Conservation (phyloP, 2,888 invertebrate species). For the Erebia epiphron region DNA sequence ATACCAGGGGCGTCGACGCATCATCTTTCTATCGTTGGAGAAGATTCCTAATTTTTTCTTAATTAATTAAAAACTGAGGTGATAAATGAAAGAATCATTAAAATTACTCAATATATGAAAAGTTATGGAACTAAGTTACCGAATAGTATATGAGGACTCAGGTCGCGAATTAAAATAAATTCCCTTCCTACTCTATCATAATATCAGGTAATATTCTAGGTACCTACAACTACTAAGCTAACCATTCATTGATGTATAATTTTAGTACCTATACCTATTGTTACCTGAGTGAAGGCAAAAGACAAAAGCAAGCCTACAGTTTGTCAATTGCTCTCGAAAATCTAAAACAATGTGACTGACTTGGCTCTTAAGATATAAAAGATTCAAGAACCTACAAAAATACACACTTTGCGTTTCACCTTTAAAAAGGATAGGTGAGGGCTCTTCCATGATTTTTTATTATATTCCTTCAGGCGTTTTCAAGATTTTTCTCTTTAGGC, state of each 20-base stretch:
- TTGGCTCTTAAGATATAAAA: constrained; percentile 29
- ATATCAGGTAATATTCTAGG: too few relatives aligned
- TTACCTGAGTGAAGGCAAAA: constrained; percentile 6
- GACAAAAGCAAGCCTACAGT: constrained; percentile 19
- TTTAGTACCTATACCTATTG: constrained; percentile 6
- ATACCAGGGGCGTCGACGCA: too few relatives aligned
- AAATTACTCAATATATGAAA: too few relatives aligned
- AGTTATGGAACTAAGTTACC: too few relatives aligned
- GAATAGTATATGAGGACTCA: too few relatives aligned
- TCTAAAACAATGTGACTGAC: constrained; percentile 32
- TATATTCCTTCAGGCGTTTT: constrained; percentile 1
- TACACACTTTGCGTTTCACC: constrained; percentile 13
- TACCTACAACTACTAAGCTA: neutral
- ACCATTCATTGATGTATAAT: too few relatives aligned
- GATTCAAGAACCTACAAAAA: constrained; percentile 26
- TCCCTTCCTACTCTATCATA: neutral
- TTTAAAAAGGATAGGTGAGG: constrained; percentile 18
- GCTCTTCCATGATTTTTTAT: constrained; percentile 14
- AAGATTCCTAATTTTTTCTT: too few relatives aligned
- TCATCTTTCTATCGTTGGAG: too few relatives aligned
- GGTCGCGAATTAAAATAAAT: neutral
- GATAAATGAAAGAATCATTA: too few relatives aligned
- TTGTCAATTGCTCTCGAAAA: constrained; percentile 30
- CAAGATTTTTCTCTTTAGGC: neutral
- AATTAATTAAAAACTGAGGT: too few relatives aligned